Evolutionary conservation across 92 coral and sea anemone genomes (phyloP), one percentile per base, ranked within the genome.

Genomic region (Heteractis magnifica): DNA sequence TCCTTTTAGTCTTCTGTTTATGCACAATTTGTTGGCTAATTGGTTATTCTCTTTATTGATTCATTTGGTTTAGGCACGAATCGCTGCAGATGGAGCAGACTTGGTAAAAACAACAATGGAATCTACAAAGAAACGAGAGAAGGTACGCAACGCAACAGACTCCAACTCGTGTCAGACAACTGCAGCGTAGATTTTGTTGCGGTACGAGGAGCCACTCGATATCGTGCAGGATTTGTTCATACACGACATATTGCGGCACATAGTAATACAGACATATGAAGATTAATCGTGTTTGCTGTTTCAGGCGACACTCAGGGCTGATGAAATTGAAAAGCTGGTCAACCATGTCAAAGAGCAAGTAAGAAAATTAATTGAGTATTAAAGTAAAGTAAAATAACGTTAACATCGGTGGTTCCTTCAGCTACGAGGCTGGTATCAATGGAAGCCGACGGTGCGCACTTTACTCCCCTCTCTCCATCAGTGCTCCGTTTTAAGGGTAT

Each of bases 91-190:
- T 75, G 58, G 92, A 2, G 86, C 92, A 10, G 99, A 96, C 78
- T 83, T 94, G 60, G 86, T 78, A 18, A 92, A 90, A 77, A 90
- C 93, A 20, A 92, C 92, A 16, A 85, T 83, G 56, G 98, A 96
- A 50, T 96, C 98, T 10, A 92, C 89, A 87, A 92, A 92, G 90
- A 96, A 96, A 78, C 88, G 90, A 44, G 98, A 96, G 55, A 94
- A 96, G 93, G 99, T 94, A 84, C 73, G 23, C 0, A 79, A 7
- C 48, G 41, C 12, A n/a, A 34, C 44, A 34, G 3, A 34, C 44
- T 2, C 44, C 44, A 34, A 1, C 44, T 34, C 44, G 44, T 34
- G 44, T 34, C 44, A 34, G 44, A 34, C 44, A 34, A 34, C 3
- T 34, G 44, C 44, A 1, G 44, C 44, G 44, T 34, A 34, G 44